These are phyloP conservation scores for Drosophila mimica DNA, from an alignment of 2,888 invertebrate species.

Conservation along the genomic window DNA sequence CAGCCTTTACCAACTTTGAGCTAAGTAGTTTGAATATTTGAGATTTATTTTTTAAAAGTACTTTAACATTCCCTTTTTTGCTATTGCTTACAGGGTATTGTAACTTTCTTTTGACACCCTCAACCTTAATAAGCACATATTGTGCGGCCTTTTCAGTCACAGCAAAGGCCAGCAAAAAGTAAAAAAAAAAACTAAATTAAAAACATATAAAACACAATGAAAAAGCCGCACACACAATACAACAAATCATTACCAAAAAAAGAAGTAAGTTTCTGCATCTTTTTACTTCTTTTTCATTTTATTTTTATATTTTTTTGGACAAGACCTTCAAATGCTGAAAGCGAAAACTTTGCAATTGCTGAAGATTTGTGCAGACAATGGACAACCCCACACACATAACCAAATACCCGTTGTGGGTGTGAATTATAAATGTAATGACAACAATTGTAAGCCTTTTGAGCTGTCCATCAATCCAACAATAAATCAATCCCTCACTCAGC, in stretches of 20 bases:
- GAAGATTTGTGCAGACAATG: slow-evolving; percentile 42
- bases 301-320: slow-evolving; percentile 25
- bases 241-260: slow-evolving; percentile 22
- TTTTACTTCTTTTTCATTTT: slow-evolving; percentile 23
- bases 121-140: slow-evolving; percentile 43
- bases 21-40: not conserved
- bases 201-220: slow-evolving; percentile 49
- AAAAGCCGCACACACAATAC: slow-evolving; percentile 12
- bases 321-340: slow-evolving; percentile 75
- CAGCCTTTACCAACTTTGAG: not conserved
- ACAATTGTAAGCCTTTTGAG: slow-evolving; percentile 51
- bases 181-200: slow-evolving; percentile 13
- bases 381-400: slow-evolving; percentile 8
- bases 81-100: slow-evolving; percentile 29
- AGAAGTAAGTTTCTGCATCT: slow-evolving; percentile 37
- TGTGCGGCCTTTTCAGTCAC: slow-evolving; percentile 49
- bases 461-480: slow-evolving; percentile 42
- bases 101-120: slow-evolving; percentile 51
- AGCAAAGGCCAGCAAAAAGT: slow-evolving; percentile 51
- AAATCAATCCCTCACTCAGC: slow-evolving; percentile 55
- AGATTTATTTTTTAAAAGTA: not conserved
- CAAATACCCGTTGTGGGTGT: slow-evolving; percentile 53
- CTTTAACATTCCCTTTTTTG: not conserved
- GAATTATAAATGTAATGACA: slow-evolving; percentile 55
- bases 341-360: slow-evolving; percentile 63